Evolutionary conservation across 1,140 invertebrate species (phyloP).

Genomic region (Macrobrachium rosenbergii): DNA sequence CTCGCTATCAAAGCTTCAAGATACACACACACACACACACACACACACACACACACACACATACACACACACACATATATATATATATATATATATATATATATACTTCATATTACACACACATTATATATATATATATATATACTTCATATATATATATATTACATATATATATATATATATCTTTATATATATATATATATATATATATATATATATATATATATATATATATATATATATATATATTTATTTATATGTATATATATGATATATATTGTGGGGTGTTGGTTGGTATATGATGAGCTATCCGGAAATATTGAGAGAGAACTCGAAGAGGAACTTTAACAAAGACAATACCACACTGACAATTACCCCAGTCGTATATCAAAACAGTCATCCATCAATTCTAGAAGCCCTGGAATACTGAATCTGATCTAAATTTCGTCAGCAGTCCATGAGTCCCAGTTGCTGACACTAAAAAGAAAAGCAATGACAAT

Average conservation of each 20-base stretch:
- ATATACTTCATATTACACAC: not conserved
- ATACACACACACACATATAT: not conserved
- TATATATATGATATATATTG: too few species aligned
- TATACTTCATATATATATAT: not conserved
- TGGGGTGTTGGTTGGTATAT: not conserved
- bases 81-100: conserved; percentile 14
- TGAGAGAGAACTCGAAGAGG: too few species aligned
- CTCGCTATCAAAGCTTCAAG: too few species aligned
- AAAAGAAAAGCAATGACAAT: too few species aligned
- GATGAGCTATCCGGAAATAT: too few species aligned
- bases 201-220: conserved; percentile 16
- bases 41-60: not conserved
- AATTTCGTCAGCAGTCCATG: too few species aligned
- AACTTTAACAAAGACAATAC: too few species aligned
- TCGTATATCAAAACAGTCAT: not conserved
- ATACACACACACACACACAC: not conserved
- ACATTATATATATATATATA: not conserved
- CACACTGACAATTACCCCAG: not conserved
- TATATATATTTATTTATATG: too few species aligned
- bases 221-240: conserved; percentile 22
- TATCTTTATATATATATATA: conserved; percentile 8
- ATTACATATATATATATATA: conserved; percentile 13
- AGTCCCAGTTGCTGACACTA: too few species aligned
- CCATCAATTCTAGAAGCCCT: too few species aligned
- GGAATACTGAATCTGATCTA: too few species aligned